Conservation (phyloP, 1,140 invertebrate genomes). For the Caenorhabditis briggsae region DNA sequence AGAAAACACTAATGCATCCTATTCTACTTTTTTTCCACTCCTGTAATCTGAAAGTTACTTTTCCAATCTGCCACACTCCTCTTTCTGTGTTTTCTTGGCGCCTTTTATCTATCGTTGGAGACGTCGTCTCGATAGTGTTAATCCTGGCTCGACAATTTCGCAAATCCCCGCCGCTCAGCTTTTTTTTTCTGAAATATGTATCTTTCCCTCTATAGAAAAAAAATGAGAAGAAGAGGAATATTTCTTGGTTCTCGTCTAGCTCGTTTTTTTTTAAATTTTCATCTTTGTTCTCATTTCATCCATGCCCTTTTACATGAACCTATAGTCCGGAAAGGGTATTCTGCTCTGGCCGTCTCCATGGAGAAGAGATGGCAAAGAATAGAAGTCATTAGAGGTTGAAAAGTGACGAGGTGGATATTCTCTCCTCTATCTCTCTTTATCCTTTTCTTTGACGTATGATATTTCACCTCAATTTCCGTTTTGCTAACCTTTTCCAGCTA, state of each 20-base stretch:
- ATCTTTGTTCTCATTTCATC: not conserved
- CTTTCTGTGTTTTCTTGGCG: not conserved
- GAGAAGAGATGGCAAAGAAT: not conserved
- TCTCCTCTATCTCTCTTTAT: not conserved
- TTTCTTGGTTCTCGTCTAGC: not conserved
- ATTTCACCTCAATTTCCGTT: not conserved
- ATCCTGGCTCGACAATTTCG: constrained; percentile 18
- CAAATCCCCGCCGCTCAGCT: constrained; percentile 33
- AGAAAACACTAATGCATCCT: too few species aligned
- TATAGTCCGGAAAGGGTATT: not conserved
- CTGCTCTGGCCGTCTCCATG: not conserved
- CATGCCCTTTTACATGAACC: not conserved
- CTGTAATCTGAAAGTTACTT: constrained; percentile 18
- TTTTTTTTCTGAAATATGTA: constrained; percentile 27
- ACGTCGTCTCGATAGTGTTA: constrained; percentile 22
- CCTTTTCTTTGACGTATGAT: not conserved
- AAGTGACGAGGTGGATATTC: not conserved
- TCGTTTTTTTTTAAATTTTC: not conserved
- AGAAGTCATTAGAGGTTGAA: not conserved
- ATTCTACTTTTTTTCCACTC: not conserved
- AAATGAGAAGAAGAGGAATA: not conserved
- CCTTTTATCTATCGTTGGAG: constrained; percentile 7
- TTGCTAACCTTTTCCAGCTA: not conserved
- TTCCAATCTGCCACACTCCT: not conserved
- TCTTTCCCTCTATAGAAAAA: not conserved